phyloP scores from a whole-genome alignment of 2,113 vertebrate genomes.

The Solea solea region DNA sequence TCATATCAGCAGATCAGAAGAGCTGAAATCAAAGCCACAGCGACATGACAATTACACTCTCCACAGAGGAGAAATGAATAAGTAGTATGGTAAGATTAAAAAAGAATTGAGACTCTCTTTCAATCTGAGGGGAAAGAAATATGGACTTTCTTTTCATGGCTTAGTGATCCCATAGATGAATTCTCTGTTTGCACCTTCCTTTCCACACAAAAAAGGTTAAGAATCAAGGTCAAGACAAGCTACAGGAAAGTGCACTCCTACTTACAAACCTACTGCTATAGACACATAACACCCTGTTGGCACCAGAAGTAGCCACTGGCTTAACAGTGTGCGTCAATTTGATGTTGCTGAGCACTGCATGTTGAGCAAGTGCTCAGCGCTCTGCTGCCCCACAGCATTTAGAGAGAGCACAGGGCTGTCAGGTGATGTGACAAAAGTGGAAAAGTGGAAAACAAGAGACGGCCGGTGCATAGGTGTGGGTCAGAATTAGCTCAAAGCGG shows the following conservation, averaged over 20 bases:
- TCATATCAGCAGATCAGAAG: not conserved
- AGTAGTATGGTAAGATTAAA: constrained; percentile 16
- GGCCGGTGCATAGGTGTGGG: constrained; percentile 28
- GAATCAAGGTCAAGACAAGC: constrained; percentile 12
- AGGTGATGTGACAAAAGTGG: constrained; percentile 29
- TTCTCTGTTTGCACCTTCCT: not conserved
- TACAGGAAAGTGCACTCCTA: not conserved
- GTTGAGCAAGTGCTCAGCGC: constrained; percentile 5
- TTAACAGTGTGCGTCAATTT: constrained; percentile 6
- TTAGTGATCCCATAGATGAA: constrained; percentile 3
- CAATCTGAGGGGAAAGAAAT: constrained; percentile 6
- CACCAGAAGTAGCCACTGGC: not conserved
- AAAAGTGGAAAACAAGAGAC: constrained; percentile 28
- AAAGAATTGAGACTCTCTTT: not conserved
- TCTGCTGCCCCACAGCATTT: constrained; percentile 22
- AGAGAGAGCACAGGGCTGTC: constrained; percentile 29
- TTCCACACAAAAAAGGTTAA: constrained; percentile 2
- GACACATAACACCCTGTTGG: not conserved
- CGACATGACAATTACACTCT: constrained; percentile 12
- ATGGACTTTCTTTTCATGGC: constrained; percentile 14
- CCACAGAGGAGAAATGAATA: constrained; percentile 5
- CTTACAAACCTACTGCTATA: not conserved
- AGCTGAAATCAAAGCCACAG: not conserved
- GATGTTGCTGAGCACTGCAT: not conserved
- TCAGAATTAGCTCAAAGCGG: constrained; percentile 40